These are phyloP conservation scores for Druon quercuslanigerum DNA, from an alignment of 1,140 invertebrate genomes.

Conservation along the genomic window DNA sequence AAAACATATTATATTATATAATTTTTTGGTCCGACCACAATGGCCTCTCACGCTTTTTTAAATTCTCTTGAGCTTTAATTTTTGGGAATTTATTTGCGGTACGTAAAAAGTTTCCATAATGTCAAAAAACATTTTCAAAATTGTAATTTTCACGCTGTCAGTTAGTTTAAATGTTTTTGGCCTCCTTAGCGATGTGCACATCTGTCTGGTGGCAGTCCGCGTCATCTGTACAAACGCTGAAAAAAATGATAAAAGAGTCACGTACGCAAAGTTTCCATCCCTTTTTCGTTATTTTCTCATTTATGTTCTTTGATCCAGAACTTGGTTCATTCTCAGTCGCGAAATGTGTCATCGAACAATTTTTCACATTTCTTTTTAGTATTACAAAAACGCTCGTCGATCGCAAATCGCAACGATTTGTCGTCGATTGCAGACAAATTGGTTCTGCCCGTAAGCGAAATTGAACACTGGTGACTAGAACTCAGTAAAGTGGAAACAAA, in stretches of 20 bases:
- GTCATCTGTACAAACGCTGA: background rate
- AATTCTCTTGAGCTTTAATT: too few species aligned
- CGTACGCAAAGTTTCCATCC: slow-evolving; percentile 19
- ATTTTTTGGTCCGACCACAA: too few species aligned
- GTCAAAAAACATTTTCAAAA: too few species aligned
- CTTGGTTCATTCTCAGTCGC: background rate
- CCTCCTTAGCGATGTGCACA: slow-evolving; percentile 10
- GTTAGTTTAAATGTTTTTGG: background rate
- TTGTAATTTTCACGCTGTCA: too few species aligned
- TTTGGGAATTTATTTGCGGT: too few species aligned
- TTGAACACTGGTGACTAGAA: slow-evolving; percentile 7
- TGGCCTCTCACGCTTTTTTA: too few species aligned
- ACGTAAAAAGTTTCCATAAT: too few species aligned
- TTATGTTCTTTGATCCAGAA: background rate
- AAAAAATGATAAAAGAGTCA: slow-evolving; percentile 15
- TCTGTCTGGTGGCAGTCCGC: background rate
- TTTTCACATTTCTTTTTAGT: slow-evolving; percentile 8
- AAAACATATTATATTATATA: too few species aligned
- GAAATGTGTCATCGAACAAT: background rate
- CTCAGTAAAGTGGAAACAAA: background rate
- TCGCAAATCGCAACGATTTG: slow-evolving; percentile 25
- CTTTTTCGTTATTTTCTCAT: background rate
- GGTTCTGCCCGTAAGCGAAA: slow-evolving; percentile 32
- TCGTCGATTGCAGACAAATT: slow-evolving; percentile 38
- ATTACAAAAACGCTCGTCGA: background rate